Evolutionary conservation across 2,113 vertebrate species (phyloP).

Genomic region (Hemibagrus wyckioides): DNA sequence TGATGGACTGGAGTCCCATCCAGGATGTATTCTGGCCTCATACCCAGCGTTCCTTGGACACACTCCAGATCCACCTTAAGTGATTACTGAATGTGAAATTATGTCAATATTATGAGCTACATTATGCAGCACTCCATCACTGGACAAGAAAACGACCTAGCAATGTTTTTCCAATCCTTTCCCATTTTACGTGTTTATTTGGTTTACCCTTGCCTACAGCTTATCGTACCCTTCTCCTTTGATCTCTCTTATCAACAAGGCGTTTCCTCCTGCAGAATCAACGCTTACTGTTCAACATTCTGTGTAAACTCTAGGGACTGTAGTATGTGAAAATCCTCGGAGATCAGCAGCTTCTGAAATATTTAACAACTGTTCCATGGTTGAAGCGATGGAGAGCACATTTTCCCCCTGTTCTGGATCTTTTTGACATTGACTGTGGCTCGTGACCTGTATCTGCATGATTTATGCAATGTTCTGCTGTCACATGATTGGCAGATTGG

Average conservation of each 20-base stretch:
- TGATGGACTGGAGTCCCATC: background rate
- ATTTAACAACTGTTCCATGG: background rate
- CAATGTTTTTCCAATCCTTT: background rate
- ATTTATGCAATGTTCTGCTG: background rate
- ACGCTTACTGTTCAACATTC: background rate
- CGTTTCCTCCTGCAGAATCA: background rate
- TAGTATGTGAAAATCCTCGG: background rate
- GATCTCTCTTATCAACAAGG: background rate
- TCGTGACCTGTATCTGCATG: background rate
- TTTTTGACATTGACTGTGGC: background rate
- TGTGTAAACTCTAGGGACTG: background rate
- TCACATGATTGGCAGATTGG: background rate
- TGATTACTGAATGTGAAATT: background rate
- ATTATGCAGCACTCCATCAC: background rate
- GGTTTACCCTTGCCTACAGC: background rate
- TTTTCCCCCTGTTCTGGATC: background rate
- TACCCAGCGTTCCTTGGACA: background rate
- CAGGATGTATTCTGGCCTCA: background rate
- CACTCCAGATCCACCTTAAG: background rate
- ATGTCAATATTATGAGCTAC: background rate
- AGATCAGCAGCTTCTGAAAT: background rate
- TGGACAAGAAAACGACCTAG: background rate
- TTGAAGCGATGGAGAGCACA: background rate
- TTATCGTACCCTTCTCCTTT: background rate
- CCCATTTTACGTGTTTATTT: background rate